These are phyloP conservation scores for Bombylius discolor DNA, from an alignment of 2,888 invertebrate genomes.

Conservation along the genomic window DNA sequence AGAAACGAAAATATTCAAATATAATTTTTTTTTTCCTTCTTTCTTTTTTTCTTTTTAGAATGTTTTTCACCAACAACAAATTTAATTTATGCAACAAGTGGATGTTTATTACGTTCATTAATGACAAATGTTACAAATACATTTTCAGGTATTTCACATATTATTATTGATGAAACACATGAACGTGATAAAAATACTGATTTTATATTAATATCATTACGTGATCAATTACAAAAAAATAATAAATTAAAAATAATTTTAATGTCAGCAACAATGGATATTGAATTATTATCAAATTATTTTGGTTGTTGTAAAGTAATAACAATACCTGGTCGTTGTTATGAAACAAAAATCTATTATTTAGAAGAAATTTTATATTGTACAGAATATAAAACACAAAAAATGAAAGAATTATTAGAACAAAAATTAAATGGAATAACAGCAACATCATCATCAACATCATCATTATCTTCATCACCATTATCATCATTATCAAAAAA, in stretches of 20 bases:
- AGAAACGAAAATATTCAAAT: neutral
- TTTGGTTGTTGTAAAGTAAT: slow-evolving; percentile 70
- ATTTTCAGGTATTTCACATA: slow-evolving; percentile 48
- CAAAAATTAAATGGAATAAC: slow-evolving; percentile 9
- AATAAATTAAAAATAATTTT: neutral
- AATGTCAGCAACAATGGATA: slow-evolving; percentile 65
- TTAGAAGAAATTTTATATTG: slow-evolving; percentile 67
- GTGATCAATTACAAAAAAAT: slow-evolving; percentile 60
- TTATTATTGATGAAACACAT: slow-evolving; percentile 89
- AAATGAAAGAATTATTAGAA: slow-evolving; percentile 22
- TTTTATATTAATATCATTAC: slow-evolving; percentile 75
- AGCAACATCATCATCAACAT: neutral
- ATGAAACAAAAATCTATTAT: slow-evolving; percentile 60
- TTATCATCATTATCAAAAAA: neutral
- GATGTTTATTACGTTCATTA: slow-evolving; percentile 55
- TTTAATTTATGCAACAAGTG: slow-evolving; percentile 31
- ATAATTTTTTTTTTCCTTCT: neutral
- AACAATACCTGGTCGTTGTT: slow-evolving; percentile 60
- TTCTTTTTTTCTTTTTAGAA: slow-evolving; percentile 15
- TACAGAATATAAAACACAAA: slow-evolving; percentile 26
- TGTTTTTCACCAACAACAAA: slow-evolving; percentile 23
- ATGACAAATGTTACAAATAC: slow-evolving; percentile 52
- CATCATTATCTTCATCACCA: neutral
- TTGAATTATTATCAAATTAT: slow-evolving; percentile 64
- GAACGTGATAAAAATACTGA: slow-evolving; percentile 89